Conservation (phyloP, 2,888 invertebrate species). For the Drosophila flavopinicola region DNA sequence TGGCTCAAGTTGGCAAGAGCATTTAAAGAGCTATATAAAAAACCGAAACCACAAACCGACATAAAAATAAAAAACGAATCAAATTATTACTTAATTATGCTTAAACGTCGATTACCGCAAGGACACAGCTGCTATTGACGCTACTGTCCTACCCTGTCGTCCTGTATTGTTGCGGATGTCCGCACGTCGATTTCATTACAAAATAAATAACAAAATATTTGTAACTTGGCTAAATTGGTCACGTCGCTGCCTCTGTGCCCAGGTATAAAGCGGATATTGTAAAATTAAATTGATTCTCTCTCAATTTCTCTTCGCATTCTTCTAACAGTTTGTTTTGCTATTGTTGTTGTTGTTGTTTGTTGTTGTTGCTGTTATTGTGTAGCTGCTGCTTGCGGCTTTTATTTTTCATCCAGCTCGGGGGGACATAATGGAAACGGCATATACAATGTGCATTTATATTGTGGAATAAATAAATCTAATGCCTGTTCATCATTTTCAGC, state of each 20-base stretch:
- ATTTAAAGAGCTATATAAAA: slow-evolving; percentile 7
- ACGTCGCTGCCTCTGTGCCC: slow-evolving; percentile 56
- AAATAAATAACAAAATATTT: slow-evolving; percentile 76
- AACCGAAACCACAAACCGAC: slow-evolving; percentile 7
- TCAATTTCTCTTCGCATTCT: slow-evolving; percentile 32
- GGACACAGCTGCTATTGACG: slow-evolving; percentile 43
- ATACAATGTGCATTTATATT: slow-evolving; percentile 64
- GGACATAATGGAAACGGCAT: slow-evolving; percentile 63
- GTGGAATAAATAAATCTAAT: slow-evolving; percentile 75
- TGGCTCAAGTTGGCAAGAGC: not conserved
- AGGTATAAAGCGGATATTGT: slow-evolving; percentile 77
- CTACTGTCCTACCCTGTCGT: not conserved
- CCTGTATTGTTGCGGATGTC: slow-evolving; percentile 31
- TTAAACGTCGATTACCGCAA: slow-evolving; percentile 60
- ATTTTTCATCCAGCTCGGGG: slow-evolving; percentile 37
- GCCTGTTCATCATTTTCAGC: slow-evolving; percentile 73
- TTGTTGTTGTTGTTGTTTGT: slow-evolving; percentile 23
- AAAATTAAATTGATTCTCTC: slow-evolving; percentile 77
- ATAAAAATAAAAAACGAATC: slow-evolving; percentile 42
- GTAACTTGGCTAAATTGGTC: slow-evolving; percentile 74
- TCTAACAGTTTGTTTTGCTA: slow-evolving; percentile 12
- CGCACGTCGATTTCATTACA: slow-evolving; percentile 61
- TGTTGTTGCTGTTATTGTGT: slow-evolving; percentile 5
- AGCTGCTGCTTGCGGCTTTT: slow-evolving; percentile 43
- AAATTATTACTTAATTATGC: slow-evolving; percentile 78